Percentiles rank a stretch among this genome's conserved stretches.
These are phyloP conservation scores for Chloroclystis v-ata DNA, from an alignment of 2,888 invertebrate species.

Conservation along the genomic window DNA sequence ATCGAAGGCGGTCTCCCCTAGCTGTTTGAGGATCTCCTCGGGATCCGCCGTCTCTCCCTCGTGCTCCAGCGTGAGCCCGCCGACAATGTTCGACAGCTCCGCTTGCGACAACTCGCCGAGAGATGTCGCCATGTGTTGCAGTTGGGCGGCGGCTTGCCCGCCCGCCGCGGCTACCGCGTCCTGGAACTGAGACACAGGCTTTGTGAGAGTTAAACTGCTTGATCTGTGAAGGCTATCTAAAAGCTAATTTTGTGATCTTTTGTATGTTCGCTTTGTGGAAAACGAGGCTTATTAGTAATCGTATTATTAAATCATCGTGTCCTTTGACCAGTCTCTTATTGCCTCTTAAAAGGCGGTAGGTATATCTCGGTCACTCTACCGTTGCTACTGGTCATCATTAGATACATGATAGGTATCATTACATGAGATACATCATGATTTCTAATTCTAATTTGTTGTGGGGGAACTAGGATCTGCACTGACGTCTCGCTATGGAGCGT, in stretches of 20 bases:
- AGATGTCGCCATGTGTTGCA: constrained; percentile 71
- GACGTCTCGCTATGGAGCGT: too few relatives aligned
- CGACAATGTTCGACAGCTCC: constrained; percentile 83
- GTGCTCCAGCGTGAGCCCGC: constrained; percentile 76
- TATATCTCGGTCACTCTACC: too few relatives aligned
- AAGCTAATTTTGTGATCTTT: too few relatives aligned
- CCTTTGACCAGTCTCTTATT: too few relatives aligned
- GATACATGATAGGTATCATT: too few relatives aligned
- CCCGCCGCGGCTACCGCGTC: constrained; percentile 80
- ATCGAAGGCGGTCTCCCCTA: constrained; percentile 90
- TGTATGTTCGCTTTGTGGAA: too few relatives aligned
- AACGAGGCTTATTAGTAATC: background rate
- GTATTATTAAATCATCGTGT: too few relatives aligned
- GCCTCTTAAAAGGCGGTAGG: too few relatives aligned
- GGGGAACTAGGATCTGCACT: too few relatives aligned
- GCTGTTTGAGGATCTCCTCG: constrained; percentile 88
- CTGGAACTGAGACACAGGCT: constrained; percentile 56
- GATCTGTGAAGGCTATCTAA: background rate
- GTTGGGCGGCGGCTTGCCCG: constrained; percentile 72
- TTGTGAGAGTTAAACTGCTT: constrained; percentile 3
- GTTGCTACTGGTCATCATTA: too few relatives aligned
- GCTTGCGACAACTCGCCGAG: constrained; percentile 85
- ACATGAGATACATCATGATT: too few relatives aligned
- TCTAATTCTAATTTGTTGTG: too few relatives aligned
- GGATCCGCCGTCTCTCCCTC: constrained; percentile 77